A percentile compares a stretch with the other conserved stretches of the same genome.
Evolutionary conservation across 1,140 invertebrate genomes (phyloP).

Genomic region (Dendrolimus punctatus): DNA sequence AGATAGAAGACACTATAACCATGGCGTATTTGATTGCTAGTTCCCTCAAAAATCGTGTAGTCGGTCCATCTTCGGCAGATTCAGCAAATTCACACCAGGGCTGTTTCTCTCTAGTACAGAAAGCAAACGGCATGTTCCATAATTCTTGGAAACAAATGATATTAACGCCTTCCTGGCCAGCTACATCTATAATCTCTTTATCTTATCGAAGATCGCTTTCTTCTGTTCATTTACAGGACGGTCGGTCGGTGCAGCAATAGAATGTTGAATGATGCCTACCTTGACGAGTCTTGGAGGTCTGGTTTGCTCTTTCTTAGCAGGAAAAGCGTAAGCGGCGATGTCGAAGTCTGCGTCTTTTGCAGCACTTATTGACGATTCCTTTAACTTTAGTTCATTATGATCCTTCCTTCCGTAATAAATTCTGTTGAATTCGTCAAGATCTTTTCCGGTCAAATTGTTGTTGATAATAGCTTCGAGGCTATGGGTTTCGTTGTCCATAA

Average conservation of each 20-base stretch:
- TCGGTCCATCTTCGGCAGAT: constrained; percentile 89
- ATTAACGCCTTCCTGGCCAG: constrained; percentile 88
- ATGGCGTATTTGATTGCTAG: constrained; percentile 92
- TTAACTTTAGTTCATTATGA: constrained; percentile 45
- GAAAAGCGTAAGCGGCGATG: constrained; percentile 83
- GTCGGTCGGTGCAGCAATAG: constrained; percentile 85
- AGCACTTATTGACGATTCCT: constrained; percentile 46
- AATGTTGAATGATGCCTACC: constrained; percentile 93
- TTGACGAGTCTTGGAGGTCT: constrained; percentile 83
- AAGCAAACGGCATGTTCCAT: constrained; percentile 99
- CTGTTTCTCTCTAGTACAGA: constrained; percentile 96
- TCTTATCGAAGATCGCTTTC: constrained; percentile 85
- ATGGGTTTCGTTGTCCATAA: constrained; percentile 56
- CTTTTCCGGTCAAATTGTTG: constrained; percentile 70
- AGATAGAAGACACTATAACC: constrained; percentile 96
- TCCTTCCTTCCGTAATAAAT: constrained; percentile 82
- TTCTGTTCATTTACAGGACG: constrained; percentile 85
- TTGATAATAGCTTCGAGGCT: constrained; percentile 58
- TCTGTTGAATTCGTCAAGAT: constrained; percentile 82
- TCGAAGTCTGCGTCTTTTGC: constrained; percentile 79
- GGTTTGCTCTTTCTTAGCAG: constrained; percentile 76
- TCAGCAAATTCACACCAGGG: constrained; percentile 99
- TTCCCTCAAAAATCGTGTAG: constrained; percentile 87
- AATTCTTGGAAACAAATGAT: constrained; percentile 97
- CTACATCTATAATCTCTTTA: constrained; percentile 87